Conservation (phyloP, 2,113 vertebrate species). For the Rana temporaria region DNA sequence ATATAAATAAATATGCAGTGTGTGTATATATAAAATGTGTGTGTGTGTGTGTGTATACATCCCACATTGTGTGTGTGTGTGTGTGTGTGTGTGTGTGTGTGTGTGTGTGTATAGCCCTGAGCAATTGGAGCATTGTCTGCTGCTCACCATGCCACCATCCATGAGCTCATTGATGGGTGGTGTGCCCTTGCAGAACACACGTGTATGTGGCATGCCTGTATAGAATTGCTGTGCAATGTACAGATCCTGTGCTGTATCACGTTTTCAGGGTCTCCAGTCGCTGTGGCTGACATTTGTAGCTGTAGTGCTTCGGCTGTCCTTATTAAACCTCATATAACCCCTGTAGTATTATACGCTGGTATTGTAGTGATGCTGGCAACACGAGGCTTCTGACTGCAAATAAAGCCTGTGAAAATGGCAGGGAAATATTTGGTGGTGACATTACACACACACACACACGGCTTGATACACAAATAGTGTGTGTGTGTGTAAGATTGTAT, state of each 20-base stretch:
- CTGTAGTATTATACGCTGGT: conserved; percentile 7
- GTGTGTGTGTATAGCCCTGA: neutral
- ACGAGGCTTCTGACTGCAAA: neutral
- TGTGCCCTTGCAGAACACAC: neutral
- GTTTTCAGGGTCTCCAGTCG: neutral
- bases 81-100: neutral
- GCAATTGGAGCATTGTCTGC: neutral
- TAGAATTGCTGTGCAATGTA: neutral
- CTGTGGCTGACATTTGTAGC: conserved; percentile 5
- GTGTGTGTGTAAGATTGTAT: neutral
- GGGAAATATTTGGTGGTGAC: neutral
- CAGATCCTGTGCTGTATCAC: neutral
- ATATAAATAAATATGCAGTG: too few species aligned
- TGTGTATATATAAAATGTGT: too few species aligned
- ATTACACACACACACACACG: neutral
- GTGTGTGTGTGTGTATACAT: too few species aligned
- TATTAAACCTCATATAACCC: conserved; percentile 46
- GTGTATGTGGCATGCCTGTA: neutral
- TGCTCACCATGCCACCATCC: too few species aligned
- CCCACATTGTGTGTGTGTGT: too few species aligned
- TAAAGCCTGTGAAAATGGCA: neutral
- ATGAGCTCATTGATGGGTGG: neutral
- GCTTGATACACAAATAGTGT: neutral
- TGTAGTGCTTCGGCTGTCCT: conserved; percentile 27
- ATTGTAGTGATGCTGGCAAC: conserved; percentile 7